Evolutionary conservation across 2,113 vertebrate species (phyloP).

Genomic region (Peromyscus leucopus): DNA sequence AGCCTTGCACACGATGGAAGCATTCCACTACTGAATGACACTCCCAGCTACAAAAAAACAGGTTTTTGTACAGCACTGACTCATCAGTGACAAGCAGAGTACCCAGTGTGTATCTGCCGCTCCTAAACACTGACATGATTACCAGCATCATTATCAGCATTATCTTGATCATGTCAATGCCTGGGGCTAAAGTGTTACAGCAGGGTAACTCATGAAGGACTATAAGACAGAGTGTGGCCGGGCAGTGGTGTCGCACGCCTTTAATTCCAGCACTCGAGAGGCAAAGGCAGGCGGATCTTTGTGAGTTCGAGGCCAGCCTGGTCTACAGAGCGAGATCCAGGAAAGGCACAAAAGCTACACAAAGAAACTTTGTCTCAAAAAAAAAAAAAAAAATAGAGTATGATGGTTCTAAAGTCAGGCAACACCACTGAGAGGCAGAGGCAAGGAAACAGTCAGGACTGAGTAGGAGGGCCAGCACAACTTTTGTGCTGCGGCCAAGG

Average conservation of each 20-base stretch:
- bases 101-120: neutral
- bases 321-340: too few relatives aligned
- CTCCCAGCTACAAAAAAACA: too few relatives aligned
- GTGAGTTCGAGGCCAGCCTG: too few relatives aligned
- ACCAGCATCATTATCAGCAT: neutral
- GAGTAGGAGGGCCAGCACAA: neutral
- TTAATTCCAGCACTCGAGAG: too few relatives aligned
- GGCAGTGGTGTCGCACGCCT: too few relatives aligned
- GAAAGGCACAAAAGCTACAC: too few relatives aligned
- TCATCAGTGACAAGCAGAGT: neutral
- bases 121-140: neutral
- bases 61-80: neutral
- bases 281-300: too few relatives aligned
- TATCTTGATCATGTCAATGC: neutral
- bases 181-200: neutral
- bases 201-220: neutral
- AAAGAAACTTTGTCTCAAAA: too few relatives aligned
- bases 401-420: neutral
- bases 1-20: neutral
- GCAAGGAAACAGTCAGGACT: neutral
- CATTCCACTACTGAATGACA: neutral
- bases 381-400: too few relatives aligned
- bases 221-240: neutral
- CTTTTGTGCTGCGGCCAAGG: neutral
- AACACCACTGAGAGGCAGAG: neutral